phyloP scores from a whole-genome alignment of 2,113 vertebrate species.

The Sebastes fasciatus region DNA sequence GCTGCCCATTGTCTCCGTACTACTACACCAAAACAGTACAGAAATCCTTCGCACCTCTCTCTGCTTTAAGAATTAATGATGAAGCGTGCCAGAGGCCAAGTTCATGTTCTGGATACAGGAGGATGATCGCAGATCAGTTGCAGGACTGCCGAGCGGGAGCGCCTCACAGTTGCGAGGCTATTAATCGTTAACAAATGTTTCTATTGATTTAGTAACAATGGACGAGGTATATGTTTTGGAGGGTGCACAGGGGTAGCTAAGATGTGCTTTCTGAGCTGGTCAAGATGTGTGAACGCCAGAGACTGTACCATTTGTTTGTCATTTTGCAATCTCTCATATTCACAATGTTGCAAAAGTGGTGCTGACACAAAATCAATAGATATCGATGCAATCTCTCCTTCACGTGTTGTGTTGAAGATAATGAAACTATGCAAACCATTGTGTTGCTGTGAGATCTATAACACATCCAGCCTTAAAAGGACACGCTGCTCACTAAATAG shows the following conservation, averaged over 20 bases:
- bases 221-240: constrained; percentile 3
- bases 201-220: constrained; percentile 24
- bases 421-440: constrained; percentile 19
- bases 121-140: constrained; percentile 6
- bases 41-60: background rate
- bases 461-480: background rate
- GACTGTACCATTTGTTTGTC: background rate
- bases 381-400: constrained; percentile 9
- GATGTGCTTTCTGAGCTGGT: background rate
- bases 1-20: constrained; percentile 13
- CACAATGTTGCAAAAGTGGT: constrained; percentile 1
- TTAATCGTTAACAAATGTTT: constrained; percentile 25
- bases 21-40: background rate
- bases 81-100: constrained; percentile 23
- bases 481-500: constrained; percentile 3
- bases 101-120: constrained; percentile 19
- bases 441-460: constrained; percentile 11
- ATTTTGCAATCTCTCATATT: background rate
- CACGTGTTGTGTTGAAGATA: background rate
- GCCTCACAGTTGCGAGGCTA: background rate
- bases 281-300: background rate
- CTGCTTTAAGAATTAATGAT: constrained; percentile 24
- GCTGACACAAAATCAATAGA: constrained; percentile 4
- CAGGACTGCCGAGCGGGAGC: background rate
- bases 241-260: background rate